These are phyloP conservation scores for Acyrthosiphon pisum DNA, from an alignment of 1,140 invertebrate species.

Conservation along the genomic window DNA sequence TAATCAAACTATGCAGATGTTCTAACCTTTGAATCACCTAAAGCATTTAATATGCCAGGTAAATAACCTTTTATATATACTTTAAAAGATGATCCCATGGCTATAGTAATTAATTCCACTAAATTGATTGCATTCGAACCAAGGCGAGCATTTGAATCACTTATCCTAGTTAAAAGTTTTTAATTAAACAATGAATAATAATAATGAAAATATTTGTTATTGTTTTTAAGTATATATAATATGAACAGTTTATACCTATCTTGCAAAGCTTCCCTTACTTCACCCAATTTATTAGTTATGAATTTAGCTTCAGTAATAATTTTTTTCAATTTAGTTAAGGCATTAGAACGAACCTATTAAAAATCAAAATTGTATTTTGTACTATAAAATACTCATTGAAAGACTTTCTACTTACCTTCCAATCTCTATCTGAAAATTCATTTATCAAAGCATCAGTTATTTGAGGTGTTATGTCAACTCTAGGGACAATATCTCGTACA, in stretches of 20 bases:
- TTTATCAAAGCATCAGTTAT: constrained; percentile 82
- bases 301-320: constrained; percentile 80
- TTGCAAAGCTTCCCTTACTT: constrained; percentile 79
- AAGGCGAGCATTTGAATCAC: constrained; percentile 91
- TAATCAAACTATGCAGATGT: neutral
- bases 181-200: constrained; percentile 57
- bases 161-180: constrained; percentile 66
- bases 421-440: constrained; percentile 91
- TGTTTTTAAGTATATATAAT: neutral
- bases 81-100: constrained; percentile 83
- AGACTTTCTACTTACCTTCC: constrained; percentile 73
- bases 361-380: neutral
- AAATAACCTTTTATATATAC: constrained; percentile 81
- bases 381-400: neutral
- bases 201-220: neutral
- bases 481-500: constrained; percentile 74
- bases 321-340: constrained; percentile 76
- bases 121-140: constrained; percentile 82
- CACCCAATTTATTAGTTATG: constrained; percentile 82
- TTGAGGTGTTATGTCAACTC: constrained; percentile 83
- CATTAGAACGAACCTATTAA: constrained; percentile 77
- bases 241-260: constrained; percentile 60
- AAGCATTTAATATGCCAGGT: constrained; percentile 80
- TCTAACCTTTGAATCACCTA: constrained; percentile 75
- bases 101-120: constrained; percentile 78